Evolutionary conservation across 30 jellyfish, hydroid and myxozoan genomes (phyloP).

Genomic region (Nemopilema nomurai): DNA sequence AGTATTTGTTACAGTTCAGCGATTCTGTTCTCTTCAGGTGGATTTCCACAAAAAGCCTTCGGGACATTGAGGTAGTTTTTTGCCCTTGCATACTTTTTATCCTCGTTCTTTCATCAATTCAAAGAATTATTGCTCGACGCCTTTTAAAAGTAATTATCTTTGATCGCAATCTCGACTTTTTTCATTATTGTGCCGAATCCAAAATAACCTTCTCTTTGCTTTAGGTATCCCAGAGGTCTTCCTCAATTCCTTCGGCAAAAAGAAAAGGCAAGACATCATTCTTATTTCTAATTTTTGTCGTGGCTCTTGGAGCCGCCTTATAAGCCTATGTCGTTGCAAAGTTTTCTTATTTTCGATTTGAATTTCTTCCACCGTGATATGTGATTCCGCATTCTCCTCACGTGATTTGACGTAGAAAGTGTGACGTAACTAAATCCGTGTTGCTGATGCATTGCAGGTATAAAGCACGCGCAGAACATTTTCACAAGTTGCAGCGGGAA

Average conservation of each 20-base stretch:
- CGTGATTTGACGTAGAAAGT: not conserved
- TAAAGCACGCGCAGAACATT: not conserved
- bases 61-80: not conserved
- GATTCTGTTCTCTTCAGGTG: not conserved
- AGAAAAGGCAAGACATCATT: not conserved
- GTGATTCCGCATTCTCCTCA: not conserved
- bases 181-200: not conserved
- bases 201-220: not conserved
- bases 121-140: not conserved
- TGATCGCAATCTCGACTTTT: not conserved
- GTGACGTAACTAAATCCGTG: not conserved
- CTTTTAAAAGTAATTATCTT: not conserved
- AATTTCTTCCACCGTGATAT: not conserved
- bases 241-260: not conserved
- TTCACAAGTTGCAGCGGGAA: constrained; percentile 53
- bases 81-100: not conserved
- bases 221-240: not conserved
- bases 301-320: not conserved
- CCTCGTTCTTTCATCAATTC: not conserved
- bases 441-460: not conserved
- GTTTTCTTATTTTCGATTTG: not conserved
- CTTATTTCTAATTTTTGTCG: not conserved
- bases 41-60: not conserved
- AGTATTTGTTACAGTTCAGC: not conserved
- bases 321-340: not conserved